These are phyloP conservation scores for Phyllotreta striolata DNA, from an alignment of 2,888 invertebrate species.

Conservation along the genomic window DNA sequence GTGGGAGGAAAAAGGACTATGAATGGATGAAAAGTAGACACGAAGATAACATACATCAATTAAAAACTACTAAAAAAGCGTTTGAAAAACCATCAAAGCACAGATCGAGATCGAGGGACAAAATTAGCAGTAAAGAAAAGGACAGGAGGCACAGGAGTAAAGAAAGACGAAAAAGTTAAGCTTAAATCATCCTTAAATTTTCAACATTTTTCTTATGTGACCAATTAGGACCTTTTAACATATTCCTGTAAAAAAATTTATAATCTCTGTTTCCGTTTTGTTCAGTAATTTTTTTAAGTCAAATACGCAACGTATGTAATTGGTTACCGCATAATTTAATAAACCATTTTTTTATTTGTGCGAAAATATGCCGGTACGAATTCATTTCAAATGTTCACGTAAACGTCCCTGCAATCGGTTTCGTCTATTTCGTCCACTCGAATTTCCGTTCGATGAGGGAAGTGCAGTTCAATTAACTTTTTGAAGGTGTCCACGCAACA, in stretches of 20 bases:
- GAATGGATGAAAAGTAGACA: constrained; percentile 46
- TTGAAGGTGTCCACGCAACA: constrained; percentile 67
- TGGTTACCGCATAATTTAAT: no score
- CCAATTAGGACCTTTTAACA: no score
- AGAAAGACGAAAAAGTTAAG: constrained; percentile 45
- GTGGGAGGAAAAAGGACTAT: constrained; percentile 38
- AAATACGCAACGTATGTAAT: no score
- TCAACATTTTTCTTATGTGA: neutral
- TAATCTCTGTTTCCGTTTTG: constrained; percentile 15
- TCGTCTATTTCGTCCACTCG: constrained; percentile 50
- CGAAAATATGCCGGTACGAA: constrained; percentile 5
- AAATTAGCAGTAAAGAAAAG: constrained; percentile 32
- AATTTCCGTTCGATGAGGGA: constrained; percentile 43
- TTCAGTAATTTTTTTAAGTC: no score
- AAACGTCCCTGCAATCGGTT: constrained; percentile 38
- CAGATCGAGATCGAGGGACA: constrained; percentile 41
- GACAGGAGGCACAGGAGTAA: constrained; percentile 40
- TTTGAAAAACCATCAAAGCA: constrained; percentile 32
- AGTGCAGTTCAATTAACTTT: constrained; percentile 49
- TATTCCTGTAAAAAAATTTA: constrained; percentile 1
- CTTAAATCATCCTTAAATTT: neutral
- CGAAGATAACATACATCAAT: constrained; percentile 44
- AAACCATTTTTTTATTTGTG: no score
- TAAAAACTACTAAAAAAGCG: constrained; percentile 37
- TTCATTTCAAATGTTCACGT: constrained; percentile 16